A percentile compares a stretch with the other conserved stretches of the same genome.
These are phyloP conservation scores for Pampus argenteus DNA, from an alignment of 2,797 vertebrate genomes.

Conservation along the genomic window DNA sequence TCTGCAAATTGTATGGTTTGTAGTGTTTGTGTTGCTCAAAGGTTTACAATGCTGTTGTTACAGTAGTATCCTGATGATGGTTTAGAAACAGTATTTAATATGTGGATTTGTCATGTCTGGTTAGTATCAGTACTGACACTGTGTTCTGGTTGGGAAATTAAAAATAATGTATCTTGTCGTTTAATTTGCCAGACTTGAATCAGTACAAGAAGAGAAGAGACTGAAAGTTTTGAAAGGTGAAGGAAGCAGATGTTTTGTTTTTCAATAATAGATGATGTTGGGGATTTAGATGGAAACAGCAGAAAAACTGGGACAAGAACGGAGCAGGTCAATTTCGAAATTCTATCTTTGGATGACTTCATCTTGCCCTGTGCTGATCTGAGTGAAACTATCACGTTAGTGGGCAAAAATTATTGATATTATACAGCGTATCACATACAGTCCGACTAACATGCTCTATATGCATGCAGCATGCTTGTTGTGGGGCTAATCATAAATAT, in stretches of 20 bases:
- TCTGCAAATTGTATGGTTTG: no score
- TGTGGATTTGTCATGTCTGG: no score
- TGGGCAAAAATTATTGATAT: background rate
- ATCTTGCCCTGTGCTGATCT: background rate
- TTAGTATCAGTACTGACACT: no score
- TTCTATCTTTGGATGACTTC: background rate
- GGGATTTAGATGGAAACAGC: background rate
- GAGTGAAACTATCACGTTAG: background rate
- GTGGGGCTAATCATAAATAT: slow-evolving; percentile 30
- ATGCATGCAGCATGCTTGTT: background rate
- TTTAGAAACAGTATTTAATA: no score
- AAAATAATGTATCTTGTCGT: background rate
- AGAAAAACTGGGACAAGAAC: background rate
- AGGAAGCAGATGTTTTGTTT: background rate
- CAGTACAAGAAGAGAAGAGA: background rate
- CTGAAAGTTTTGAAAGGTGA: background rate
- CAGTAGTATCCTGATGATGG: no score
- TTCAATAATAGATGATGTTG: background rate
- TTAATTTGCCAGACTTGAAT: background rate
- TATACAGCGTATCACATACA: background rate
- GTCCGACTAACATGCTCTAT: background rate
- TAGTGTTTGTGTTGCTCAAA: no score
- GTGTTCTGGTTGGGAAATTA: background rate
- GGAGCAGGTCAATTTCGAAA: background rate
- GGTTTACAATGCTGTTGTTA: no score